Evolutionary conservation across 2,797 vertebrate species (phyloP), one percentile per base, ranked within the genome.

Genomic region (Megalops cyprinoides): DNA sequence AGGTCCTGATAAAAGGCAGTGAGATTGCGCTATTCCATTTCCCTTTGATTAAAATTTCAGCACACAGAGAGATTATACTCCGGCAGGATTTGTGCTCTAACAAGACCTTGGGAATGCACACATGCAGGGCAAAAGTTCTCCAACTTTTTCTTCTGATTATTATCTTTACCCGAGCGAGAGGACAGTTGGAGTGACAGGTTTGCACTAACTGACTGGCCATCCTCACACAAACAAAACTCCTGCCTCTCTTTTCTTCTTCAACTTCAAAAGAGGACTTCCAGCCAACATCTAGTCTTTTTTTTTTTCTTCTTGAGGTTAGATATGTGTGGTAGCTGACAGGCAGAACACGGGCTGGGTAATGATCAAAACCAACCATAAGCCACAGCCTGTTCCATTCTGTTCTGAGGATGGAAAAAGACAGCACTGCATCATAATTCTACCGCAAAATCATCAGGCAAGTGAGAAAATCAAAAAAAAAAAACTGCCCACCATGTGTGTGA

Each of bases 91-190:
- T 87, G 82, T 81, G 83, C 90, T 86, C 86, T 71, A 81, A 87
- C 87, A 48, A 91, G 90, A 91, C 89, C 88, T 91, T 90, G 90
- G 91, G 87, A 88, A 90, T 87, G 88, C 87, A 90, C 88, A 87
- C 88, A 87, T 89, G 90, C 3, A 42, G 58, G 77, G 78, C 74
- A 0, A 86, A 88, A 89, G 6, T n/a, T 53, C 15, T 18, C 15
- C 12, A 53, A 53, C 12, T 15, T 53, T 53, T 53, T 53, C 15
- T 15, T 15, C 51, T 53, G 2, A 12, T 80, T 51, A 46, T 5
- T 5, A 14, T 53, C 15, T 53, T 53, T 25, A 5, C 4, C 5
- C 4, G 23, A 60, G 28, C 25, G n/a, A 14, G 28, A 37, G 20
- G 15, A 49, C 18, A 69, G 20, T 48, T 48, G 25, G 28, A 39